Percentiles rank a stretch among this genome's conserved stretches.
phyloP scores from a whole-genome alignment of 2,888 invertebrate genomes.

The Melanophora roralis region DNA sequence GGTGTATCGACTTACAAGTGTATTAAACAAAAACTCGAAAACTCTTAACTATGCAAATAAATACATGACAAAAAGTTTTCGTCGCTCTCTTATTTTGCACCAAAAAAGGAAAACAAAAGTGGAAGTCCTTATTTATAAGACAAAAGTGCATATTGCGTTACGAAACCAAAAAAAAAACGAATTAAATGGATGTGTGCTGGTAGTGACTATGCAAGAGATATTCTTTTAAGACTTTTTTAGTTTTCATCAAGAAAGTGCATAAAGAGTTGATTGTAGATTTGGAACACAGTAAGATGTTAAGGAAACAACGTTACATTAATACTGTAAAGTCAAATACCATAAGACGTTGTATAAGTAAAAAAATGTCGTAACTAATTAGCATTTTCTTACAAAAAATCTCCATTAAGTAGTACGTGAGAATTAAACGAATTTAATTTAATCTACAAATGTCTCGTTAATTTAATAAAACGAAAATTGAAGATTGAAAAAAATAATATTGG shows the following conservation, averaged over 20 bases:
- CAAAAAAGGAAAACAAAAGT: background rate
- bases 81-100: background rate
- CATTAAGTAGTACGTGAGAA: too few relatives aligned
- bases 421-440: background rate
- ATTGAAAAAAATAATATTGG: too few relatives aligned
- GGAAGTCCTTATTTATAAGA: background rate
- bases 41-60: slow-evolving; percentile 14
- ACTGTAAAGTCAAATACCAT: slow-evolving; percentile 13
- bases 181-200: background rate
- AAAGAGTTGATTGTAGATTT: background rate
- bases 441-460: background rate
- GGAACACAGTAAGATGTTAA: background rate
- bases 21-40: background rate
- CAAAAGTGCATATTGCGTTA: background rate
- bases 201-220: background rate
- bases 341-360: background rate
- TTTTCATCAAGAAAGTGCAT: background rate
- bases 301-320: background rate
- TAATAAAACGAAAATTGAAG: too few relatives aligned
- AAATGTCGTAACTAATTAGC: slow-evolving; percentile 28
- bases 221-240: slow-evolving; percentile 13
- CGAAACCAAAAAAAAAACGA: background rate
- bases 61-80: slow-evolving; percentile 10
- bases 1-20: background rate
- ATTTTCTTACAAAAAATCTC: background rate